Percentiles rank a stretch among this genome's conserved stretches.
Conservation (phyloP, 2,113 vertebrate species). For the Trematocara nigrifrons region DNA sequence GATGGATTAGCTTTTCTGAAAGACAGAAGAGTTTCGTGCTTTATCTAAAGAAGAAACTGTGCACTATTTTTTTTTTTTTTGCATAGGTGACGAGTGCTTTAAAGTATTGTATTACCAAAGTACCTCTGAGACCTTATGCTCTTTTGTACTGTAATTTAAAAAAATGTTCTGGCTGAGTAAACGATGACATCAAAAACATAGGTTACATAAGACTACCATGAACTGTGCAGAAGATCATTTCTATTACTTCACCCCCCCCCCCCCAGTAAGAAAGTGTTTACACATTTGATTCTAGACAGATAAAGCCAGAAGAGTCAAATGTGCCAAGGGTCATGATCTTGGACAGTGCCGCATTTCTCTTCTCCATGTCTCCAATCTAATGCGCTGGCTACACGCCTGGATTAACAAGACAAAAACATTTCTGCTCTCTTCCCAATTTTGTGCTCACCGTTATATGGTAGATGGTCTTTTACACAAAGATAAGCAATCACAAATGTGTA, state of each 20-base stretch:
- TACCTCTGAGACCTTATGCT: not conserved
- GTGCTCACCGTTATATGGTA: not conserved
- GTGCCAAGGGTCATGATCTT: conserved; percentile 36
- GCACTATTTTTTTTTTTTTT: not conserved
- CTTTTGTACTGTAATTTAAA: not conserved
- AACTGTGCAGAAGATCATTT: not conserved
- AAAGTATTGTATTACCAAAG: not conserved
- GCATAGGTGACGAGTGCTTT: not conserved
- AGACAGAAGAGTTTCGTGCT: not conserved
- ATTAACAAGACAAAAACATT: conserved; percentile 49
- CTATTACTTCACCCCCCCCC: not conserved
- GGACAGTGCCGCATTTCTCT: conserved; percentile 38
- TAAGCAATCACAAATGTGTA: not conserved
- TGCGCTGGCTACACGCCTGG: conserved; percentile 46
- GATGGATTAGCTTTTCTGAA: not conserved
- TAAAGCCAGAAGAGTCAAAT: conserved; percentile 5
- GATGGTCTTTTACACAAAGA: not conserved
- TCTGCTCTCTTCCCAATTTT: conserved; percentile 20
- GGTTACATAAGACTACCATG: not conserved
- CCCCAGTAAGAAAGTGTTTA: no score
- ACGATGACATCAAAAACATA: not conserved
- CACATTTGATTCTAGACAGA: conserved; percentile 23
- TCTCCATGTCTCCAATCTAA: conserved; percentile 48
- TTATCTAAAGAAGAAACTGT: not conserved
- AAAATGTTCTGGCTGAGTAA: not conserved